These are phyloP conservation scores for Drosophila fuyamai DNA, from an alignment of 1,140 invertebrate genomes.

Conservation along the genomic window DNA sequence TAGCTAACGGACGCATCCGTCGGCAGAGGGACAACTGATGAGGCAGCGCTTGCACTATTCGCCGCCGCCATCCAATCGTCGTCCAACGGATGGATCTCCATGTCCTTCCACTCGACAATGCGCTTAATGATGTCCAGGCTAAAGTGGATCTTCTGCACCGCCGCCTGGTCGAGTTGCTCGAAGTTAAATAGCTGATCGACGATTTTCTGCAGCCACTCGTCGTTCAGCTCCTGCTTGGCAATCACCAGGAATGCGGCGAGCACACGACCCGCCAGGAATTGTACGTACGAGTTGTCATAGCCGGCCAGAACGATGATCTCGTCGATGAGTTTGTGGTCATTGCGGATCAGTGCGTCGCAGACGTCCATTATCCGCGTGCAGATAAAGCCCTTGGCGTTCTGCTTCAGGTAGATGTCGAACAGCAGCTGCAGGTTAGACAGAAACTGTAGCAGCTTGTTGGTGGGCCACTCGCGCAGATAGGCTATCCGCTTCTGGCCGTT, in stretches of 20 bases:
- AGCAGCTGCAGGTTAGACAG: conserved; percentile 92
- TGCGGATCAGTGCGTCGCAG: conserved; percentile 91
- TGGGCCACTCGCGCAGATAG: conserved; percentile 89
- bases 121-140: conserved; percentile 93
- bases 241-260: conserved; percentile 93
- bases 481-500: conserved; percentile 86
- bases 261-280: conserved; percentile 91
- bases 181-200: conserved; percentile 88
- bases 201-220: conserved; percentile 91
- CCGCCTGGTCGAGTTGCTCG: conserved; percentile 86
- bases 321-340: conserved; percentile 92
- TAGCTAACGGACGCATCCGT: conserved; percentile 63
- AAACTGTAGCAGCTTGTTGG: conserved; percentile 90
- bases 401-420: conserved; percentile 93
- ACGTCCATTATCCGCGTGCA: conserved; percentile 91
- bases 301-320: conserved; percentile 92
- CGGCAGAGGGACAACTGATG: conserved; percentile 21
- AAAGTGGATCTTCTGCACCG: conserved; percentile 90
- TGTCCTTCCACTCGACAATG: conserved; percentile 94
- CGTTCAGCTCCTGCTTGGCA: conserved; percentile 91
- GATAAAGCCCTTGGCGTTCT: conserved; percentile 91
- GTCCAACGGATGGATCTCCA: conserved; percentile 92
- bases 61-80: conserved; percentile 85
- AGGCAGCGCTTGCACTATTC: conserved; percentile 14
- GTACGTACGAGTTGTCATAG: conserved; percentile 91